Percentiles rank a stretch among this genome's conserved stretches.
Conservation (phyloP, 2,113 vertebrate genomes). For the Mesoclemmys tuberculata region DNA sequence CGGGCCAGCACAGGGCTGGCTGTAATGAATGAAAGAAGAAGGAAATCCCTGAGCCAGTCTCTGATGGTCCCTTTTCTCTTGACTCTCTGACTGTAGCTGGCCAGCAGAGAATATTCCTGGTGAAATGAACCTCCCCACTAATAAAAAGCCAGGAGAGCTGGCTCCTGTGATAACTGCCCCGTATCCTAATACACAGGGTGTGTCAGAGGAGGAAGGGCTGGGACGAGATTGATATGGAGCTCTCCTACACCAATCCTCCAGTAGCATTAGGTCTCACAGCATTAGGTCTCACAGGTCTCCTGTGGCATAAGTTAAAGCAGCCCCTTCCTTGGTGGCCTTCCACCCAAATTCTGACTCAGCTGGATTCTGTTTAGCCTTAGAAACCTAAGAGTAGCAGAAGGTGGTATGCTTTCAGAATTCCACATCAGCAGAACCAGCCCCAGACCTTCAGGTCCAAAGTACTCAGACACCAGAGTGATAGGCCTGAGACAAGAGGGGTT, state of each 20-base stretch:
- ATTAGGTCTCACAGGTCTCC: fast-evolving
- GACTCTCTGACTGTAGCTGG: not conserved
- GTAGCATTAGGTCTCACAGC: fast-evolving
- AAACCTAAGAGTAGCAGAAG: not conserved
- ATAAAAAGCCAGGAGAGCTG: not conserved
- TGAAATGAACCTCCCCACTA: not conserved
- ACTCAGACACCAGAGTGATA: not conserved
- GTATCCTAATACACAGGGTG: fast-evolving
- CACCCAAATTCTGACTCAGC: fast-evolving
- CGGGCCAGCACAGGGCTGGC: not conserved
- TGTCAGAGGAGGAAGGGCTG: not conserved
- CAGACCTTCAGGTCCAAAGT: not conserved
- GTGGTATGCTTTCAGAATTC: not conserved
- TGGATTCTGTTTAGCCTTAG: not conserved
- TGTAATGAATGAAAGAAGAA: not conserved
- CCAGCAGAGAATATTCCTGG: slow-evolving; percentile 42
- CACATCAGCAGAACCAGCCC: not conserved
- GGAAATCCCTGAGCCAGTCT: slow-evolving; percentile 27
- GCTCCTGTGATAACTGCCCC: fast-evolving
- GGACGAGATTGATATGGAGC: not conserved
- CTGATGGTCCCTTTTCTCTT: not conserved
- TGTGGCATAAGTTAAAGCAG: not conserved
- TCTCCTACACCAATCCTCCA: fast-evolving
- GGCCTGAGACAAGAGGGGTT: not conserved
- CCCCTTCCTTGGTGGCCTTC: not conserved